Evolutionary conservation across 2,113 vertebrate genomes (phyloP), one percentile per base, ranked within the genome.

Genomic region (Corvus moneduloides): DNA sequence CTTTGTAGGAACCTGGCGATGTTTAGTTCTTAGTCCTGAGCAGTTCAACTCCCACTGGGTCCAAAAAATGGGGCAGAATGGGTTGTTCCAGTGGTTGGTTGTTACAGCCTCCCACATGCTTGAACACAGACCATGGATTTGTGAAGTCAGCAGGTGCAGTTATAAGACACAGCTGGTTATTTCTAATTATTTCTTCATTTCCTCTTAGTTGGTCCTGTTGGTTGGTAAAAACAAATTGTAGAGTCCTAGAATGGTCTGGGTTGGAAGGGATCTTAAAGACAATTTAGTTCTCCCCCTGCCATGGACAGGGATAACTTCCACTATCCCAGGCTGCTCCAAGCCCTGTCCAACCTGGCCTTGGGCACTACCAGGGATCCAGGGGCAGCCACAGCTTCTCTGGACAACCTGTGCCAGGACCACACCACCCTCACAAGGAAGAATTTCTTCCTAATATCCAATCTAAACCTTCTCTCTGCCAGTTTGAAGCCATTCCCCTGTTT

Each of bases 321-420:
- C 16, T 12, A 0, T 11, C 15, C 77, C 33, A 82, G 19, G 28
- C 0, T 52, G 33, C n/a, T 82, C 46, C 77, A 46, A 46, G 20
- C 2, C 33, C 28, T 0, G 0, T 61, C 69, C 46, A 39, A 0
- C 28, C 61, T 67, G 39, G 10, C 44, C 20, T 75, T 46, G 37
- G 37, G 37, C 37, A 37, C 37, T 37, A 37, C 37, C 37, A 37
- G 62, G n/a, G 68, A 67, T 67, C 59, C 82, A 74, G 37, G 52
- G 27, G 13, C 52, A 81, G 22, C 52, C 68, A 37, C 77, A 52
- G 28, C 68, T 67, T 2, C 52, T 74, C 61, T 59, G 68, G 43
- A 18, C 4, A 44, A 2, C 28, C 59, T 81, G 22, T 37, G 44
- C 76, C 77, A 66, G 52, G 18, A 13, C 35, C 35, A 35, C 3